Evolutionary conservation across 1,140 invertebrate species (phyloP).

Genomic region (Phymastichus coffea): DNA sequence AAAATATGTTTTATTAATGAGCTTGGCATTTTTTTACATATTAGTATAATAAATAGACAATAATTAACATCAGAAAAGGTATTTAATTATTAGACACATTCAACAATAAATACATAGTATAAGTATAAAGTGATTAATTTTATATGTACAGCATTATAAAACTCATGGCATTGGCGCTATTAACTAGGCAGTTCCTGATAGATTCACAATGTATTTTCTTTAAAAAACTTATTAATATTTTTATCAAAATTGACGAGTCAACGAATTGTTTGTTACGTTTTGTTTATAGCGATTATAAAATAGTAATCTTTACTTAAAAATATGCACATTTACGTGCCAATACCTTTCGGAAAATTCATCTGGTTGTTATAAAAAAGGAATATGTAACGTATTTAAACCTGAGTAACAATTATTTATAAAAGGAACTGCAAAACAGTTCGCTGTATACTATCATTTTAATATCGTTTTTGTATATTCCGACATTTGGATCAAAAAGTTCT

Average conservation of each 20-base stretch:
- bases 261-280: background rate
- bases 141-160: conserved; percentile 21
- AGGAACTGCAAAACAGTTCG: conserved; percentile 6
- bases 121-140: conserved; percentile 24
- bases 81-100: conserved; percentile 24
- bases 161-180: background rate
- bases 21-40: no score
- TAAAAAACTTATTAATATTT: conserved; percentile 7
- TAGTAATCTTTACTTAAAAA: conserved; percentile 14
- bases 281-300: conserved; percentile 10
- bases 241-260: conserved; percentile 13
- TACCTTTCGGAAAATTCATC: conserved; percentile 2
- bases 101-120: conserved; percentile 26
- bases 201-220: background rate
- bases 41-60: no score
- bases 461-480: conserved; percentile 8
- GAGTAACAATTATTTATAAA: conserved; percentile 4
- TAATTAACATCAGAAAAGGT: conserved; percentile 14
- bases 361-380: conserved; percentile 2
- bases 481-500: conserved; percentile 25
- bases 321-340: conserved; percentile 15
- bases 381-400: conserved; percentile 11
- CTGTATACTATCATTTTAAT: conserved; percentile 3
- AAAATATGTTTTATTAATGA: no score
- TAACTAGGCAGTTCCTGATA: background rate